A percentile compares a stretch with the other conserved stretches of the same genome.
Conservation (phyloP, 1,140 invertebrate species). For the Neodiprion lecontei region DNA sequence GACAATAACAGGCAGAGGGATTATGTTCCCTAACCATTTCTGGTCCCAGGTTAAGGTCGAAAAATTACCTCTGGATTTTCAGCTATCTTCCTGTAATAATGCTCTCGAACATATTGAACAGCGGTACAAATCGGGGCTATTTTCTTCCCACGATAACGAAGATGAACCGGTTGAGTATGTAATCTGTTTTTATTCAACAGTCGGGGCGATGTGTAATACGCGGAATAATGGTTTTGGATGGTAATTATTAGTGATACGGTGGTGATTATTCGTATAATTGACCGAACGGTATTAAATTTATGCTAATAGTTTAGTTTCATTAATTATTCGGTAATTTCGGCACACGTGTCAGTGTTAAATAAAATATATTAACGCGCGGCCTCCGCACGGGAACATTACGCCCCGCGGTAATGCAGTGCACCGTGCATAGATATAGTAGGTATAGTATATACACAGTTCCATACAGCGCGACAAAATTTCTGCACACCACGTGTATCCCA, state of each 20-base stretch:
- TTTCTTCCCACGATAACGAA: too few relatives aligned
- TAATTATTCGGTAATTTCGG: constrained; percentile 59
- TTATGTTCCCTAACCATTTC: too few relatives aligned
- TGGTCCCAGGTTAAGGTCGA: too few relatives aligned
- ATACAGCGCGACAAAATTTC: neutral
- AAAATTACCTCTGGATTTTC: too few relatives aligned
- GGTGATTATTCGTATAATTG: constrained; percentile 61
- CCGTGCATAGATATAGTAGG: neutral
- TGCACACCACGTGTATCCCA: constrained; percentile 19
- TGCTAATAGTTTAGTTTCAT: constrained; percentile 62
- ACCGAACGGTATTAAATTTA: constrained; percentile 60
- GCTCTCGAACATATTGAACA: too few relatives aligned
- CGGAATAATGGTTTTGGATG: too few relatives aligned
- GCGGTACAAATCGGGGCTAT: too few relatives aligned
- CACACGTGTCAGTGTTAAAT: constrained; percentile 54
- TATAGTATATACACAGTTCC: neutral
- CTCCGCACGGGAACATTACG: constrained; percentile 26
- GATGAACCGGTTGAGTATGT: too few relatives aligned
- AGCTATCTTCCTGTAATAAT: too few relatives aligned
- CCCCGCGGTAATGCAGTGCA: neutral
- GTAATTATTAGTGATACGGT: constrained; percentile 24
- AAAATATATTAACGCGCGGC: constrained; percentile 56
- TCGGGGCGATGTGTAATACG: too few relatives aligned
- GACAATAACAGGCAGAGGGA: too few relatives aligned
- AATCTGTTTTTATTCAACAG: too few relatives aligned